Percentiles rank a stretch among this genome's conserved stretches.
Evolutionary conservation across 2,113 vertebrate genomes (phyloP).

Genomic region (Cervus canadensis): DNA sequence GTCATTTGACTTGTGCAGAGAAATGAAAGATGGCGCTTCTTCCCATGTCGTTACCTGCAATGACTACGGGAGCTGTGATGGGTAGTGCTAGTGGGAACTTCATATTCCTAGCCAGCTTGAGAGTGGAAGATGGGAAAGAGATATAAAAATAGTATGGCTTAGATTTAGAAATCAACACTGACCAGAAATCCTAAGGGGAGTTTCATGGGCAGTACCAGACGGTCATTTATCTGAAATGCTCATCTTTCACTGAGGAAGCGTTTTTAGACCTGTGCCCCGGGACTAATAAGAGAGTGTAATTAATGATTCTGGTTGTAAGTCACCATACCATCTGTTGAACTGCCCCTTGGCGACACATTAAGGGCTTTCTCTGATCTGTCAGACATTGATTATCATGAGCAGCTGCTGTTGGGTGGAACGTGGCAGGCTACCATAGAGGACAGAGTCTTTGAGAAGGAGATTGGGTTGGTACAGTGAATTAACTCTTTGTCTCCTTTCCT

Average conservation of each 20-base stretch:
- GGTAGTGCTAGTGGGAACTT: background rate
- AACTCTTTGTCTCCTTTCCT: background rate
- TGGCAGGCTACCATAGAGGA: conserved; percentile 65
- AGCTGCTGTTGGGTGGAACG: conserved; percentile 73
- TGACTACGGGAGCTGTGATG: background rate
- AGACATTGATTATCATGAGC: conserved; percentile 67
- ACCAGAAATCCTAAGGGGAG: conserved; percentile 4
- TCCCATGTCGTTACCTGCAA: background rate
- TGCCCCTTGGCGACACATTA: conserved; percentile 75
- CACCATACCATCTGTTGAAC: conserved; percentile 78
- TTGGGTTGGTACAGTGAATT: conserved; percentile 24
- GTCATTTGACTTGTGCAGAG: background rate
- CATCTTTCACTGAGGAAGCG: conserved; percentile 61
- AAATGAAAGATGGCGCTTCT: background rate
- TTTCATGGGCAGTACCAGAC: conserved; percentile 30
- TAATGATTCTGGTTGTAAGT: conserved; percentile 80
- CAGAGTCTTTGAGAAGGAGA: conserved; percentile 73
- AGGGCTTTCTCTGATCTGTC: conserved; percentile 69
- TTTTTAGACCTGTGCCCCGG: conserved; percentile 54
- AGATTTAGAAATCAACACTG: background rate
- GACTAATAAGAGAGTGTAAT: conserved; percentile 74
- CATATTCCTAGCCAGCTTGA: background rate
- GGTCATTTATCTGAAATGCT: conserved; percentile 57
- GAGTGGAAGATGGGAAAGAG: background rate
- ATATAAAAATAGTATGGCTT: background rate